These are phyloP conservation scores for Himalopsyche tibetana DNA, from an alignment of 2,888 invertebrate genomes.

Conservation along the genomic window DNA sequence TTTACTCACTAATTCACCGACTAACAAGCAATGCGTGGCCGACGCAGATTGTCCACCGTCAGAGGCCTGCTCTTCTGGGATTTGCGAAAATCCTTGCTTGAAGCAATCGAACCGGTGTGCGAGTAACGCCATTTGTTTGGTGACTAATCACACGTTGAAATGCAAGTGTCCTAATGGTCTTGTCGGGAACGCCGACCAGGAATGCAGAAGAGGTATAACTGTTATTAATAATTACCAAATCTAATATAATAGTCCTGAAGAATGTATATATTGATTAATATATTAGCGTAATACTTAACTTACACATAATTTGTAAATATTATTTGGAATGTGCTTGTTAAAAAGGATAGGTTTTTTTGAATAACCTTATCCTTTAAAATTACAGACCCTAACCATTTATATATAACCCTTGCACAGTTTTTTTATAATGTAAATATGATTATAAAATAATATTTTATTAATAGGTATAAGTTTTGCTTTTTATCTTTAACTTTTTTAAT, in stretches of 20 bases:
- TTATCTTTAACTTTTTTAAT: slow-evolving; percentile 41
- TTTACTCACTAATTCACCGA: slow-evolving; percentile 65
- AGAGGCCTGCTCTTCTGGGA: slow-evolving; percentile 80
- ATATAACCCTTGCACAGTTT: slow-evolving; percentile 40
- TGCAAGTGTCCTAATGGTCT: slow-evolving; percentile 79
- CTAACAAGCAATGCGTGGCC: slow-evolving; percentile 76
- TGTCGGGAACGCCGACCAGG: slow-evolving; percentile 77
- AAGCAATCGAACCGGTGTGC: slow-evolving; percentile 76
- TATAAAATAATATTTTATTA: slow-evolving; percentile 27
- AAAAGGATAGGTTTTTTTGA: slow-evolving; percentile 35
- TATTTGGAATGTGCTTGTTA: slow-evolving; percentile 62
- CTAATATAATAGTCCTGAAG: slow-evolving; percentile 36
- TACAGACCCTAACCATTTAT: slow-evolving; percentile 24
- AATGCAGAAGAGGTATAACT: slow-evolving; percentile 80
- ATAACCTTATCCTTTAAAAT: slow-evolving; percentile 47
- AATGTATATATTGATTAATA: slow-evolving; percentile 56
- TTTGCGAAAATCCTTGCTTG: slow-evolving; percentile 81
- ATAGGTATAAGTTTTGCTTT: slow-evolving; percentile 45
- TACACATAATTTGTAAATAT: slow-evolving; percentile 59
- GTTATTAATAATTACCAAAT: slow-evolving; percentile 62
- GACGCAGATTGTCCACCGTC: slow-evolving; percentile 80
- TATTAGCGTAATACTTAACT: slow-evolving; percentile 50
- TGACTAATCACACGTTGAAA: slow-evolving; percentile 79
- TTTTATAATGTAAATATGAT: slow-evolving; percentile 42
- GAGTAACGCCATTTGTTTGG: slow-evolving; percentile 79